Evolutionary conservation across 2,113 vertebrate genomes (phyloP).

Genomic region (Vidua macroura): DNA sequence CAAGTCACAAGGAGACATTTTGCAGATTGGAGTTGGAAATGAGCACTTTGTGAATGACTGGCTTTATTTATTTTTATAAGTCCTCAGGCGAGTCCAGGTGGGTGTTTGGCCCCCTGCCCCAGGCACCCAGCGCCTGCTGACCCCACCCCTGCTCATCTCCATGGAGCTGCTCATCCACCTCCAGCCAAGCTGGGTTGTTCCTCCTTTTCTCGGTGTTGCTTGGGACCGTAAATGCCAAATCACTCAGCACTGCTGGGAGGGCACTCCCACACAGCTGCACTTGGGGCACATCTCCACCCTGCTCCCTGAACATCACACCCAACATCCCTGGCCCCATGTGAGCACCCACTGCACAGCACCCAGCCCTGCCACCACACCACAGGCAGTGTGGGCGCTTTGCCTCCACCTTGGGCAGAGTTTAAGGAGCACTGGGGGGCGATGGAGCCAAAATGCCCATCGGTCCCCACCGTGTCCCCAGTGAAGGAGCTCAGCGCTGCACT

Average conservation of each 20-base stretch:
- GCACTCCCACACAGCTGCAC: neutral
- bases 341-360: neutral
- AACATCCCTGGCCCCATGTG: accelerated
- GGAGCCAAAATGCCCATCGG: neutral
- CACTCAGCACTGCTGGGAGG: neutral
- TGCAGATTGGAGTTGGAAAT: neutral
- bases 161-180: neutral
- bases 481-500: neutral
- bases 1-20: neutral
- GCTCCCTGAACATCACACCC: neutral
- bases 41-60: constrained; percentile 6
- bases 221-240: neutral
- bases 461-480: accelerated
- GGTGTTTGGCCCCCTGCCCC: neutral
- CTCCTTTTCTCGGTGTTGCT: neutral
- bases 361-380: neutral
- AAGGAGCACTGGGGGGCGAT: neutral
- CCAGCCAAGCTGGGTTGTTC: neutral
- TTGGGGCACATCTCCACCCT: neutral
- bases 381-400: accelerated
- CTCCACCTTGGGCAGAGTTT: neutral
- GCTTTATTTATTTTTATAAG: neutral
- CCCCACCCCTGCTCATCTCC: neutral
- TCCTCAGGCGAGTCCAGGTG: neutral
- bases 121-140: accelerated